These are phyloP conservation scores for Coluber constrictor DNA, from an alignment of 2,797 vertebrate genomes.

Conservation along the genomic window DNA sequence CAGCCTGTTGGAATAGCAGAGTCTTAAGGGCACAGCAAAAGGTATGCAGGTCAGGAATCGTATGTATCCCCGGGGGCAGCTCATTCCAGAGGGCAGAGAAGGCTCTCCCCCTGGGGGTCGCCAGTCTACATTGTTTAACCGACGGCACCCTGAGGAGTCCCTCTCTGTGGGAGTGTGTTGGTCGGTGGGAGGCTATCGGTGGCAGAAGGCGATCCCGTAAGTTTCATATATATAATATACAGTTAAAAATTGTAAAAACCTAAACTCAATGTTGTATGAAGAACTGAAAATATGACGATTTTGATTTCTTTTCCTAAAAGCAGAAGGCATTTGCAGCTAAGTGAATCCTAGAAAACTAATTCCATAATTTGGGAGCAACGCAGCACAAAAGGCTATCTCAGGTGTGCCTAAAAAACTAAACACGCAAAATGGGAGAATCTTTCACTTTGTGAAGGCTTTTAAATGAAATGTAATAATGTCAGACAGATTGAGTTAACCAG, in stretches of 20 bases:
- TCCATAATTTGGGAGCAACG: neutral
- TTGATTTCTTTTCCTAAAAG: neutral
- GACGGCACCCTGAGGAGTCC: no score
- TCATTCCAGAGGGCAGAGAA: no score
- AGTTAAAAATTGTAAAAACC: neutral
- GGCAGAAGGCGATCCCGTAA: no score
- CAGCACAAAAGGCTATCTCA: neutral
- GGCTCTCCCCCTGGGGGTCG: no score
- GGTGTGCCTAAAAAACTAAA: neutral
- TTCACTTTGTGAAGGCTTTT: neutral
- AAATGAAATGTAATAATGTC: neutral
- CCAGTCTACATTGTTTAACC: no score
- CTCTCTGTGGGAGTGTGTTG: no score
- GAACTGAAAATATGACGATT: neutral
- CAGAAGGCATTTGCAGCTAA: neutral
- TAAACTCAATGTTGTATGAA: neutral
- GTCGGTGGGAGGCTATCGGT: no score
- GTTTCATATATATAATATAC: neutral
- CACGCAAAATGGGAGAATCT: neutral
- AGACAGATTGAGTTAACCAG: neutral
- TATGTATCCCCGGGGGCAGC: no score
- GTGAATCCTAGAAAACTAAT: neutral
- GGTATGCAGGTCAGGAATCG: no score
- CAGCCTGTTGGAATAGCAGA: no score
- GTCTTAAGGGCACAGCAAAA: no score